Evolutionary conservation across 2,797 vertebrate species (phyloP).

Genomic region (Gymnocypris eckloni): DNA sequence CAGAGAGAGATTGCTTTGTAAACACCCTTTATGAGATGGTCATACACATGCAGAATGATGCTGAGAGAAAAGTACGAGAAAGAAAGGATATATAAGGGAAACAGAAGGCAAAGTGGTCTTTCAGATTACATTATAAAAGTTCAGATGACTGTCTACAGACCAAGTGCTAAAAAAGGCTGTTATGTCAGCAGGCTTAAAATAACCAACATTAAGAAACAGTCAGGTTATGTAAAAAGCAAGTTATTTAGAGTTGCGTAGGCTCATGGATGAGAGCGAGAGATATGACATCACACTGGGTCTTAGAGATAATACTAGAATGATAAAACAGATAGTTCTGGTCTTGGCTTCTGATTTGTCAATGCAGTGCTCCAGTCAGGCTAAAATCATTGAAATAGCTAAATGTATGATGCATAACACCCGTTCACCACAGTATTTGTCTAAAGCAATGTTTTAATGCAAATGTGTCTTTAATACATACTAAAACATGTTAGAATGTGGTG

Average conservation of each 20-base stretch:
- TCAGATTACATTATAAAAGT: constrained; percentile 1
- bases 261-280: background rate
- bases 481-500: background rate
- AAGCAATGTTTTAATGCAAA: background rate
- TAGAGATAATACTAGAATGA: background rate
- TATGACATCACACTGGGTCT: background rate
- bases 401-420: background rate
- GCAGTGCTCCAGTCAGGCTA: background rate
- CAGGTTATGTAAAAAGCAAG: constrained; percentile 38
- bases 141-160: background rate
- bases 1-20: background rate
- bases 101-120: background rate
- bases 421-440: background rate
- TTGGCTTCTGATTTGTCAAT: constrained; percentile 5
- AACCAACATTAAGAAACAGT: constrained; percentile 24
- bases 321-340: background rate
- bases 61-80: background rate
- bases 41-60: background rate
- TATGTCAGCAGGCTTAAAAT: constrained; percentile 33
- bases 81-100: background rate
- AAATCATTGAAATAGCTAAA: background rate
- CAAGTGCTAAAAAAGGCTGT: constrained; percentile 7
- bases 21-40: background rate
- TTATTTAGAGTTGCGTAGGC: constrained; percentile 28
- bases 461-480: background rate